Evolutionary conservation across 2,797 vertebrate species (phyloP).

Genomic region (Emydoidea blandingii): DNA sequence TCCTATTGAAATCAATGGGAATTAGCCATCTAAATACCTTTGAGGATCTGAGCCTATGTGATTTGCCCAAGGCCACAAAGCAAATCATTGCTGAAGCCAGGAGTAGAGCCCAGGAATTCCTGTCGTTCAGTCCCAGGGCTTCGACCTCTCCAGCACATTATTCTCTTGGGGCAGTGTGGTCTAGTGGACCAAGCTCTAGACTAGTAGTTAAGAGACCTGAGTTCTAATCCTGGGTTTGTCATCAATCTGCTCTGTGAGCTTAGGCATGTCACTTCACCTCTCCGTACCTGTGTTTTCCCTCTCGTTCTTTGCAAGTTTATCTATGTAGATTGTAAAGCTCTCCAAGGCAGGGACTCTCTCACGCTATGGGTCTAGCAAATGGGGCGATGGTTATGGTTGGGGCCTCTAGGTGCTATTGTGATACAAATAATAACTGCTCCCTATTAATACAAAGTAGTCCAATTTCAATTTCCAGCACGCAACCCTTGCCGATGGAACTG

Average conservation of each 20-base stretch:
- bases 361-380: not conserved
- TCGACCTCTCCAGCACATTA: not conserved
- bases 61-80: not conserved
- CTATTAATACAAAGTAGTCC: not conserved
- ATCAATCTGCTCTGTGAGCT: rapidly evolving
- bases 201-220: not conserved
- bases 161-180: not conserved
- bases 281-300: not conserved
- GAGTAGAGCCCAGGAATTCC: not conserved
- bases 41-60: not conserved
- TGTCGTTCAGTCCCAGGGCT: not conserved
- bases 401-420: not conserved
- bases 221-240: not conserved
- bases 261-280: not conserved
- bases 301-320: not conserved
- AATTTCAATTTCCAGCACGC: not conserved
- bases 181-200: not conserved
- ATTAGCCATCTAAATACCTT: not conserved
- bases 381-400: not conserved
- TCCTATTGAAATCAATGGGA: not conserved
- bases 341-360: not conserved
- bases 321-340: not conserved
- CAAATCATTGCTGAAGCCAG: not conserved
- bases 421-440: not conserved
- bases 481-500: not conserved